phyloP scores from a whole-genome alignment of 2,113 vertebrate genomes.

The Laticauda laticaudata region DNA sequence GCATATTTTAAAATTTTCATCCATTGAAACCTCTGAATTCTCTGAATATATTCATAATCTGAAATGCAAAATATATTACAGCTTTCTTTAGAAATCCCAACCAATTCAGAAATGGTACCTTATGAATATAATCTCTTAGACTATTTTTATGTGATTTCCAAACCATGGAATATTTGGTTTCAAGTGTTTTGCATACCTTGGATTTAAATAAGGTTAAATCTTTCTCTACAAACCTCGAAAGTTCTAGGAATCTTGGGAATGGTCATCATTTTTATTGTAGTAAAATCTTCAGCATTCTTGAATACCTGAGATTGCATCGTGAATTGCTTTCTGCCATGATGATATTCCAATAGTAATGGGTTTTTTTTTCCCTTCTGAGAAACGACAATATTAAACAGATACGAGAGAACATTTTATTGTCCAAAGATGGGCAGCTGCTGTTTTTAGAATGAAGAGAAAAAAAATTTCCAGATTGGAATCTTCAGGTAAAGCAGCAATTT shows the following conservation, averaged over 20 bases:
- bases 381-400: not conserved
- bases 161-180: not conserved
- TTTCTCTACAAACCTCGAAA: not conserved
- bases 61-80: not conserved
- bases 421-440: not conserved
- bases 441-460: not conserved
- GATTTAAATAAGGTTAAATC: not conserved
- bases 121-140: not conserved
- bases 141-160: not conserved
- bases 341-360: not conserved
- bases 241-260: not conserved
- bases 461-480: not conserved
- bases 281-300: not conserved
- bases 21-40: not conserved
- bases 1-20: not conserved
- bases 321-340: not conserved
- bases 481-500: not conserved
- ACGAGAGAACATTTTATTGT: not conserved
- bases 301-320: not conserved
- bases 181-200: not conserved
- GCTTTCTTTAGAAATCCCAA: not conserved
- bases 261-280: not conserved
- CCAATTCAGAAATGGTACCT: not conserved
- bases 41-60: not conserved
- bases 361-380: not conserved